Evolutionary conservation across 2,888 invertebrate species (phyloP).

Genomic region (Cephonodes hylas): DNA sequence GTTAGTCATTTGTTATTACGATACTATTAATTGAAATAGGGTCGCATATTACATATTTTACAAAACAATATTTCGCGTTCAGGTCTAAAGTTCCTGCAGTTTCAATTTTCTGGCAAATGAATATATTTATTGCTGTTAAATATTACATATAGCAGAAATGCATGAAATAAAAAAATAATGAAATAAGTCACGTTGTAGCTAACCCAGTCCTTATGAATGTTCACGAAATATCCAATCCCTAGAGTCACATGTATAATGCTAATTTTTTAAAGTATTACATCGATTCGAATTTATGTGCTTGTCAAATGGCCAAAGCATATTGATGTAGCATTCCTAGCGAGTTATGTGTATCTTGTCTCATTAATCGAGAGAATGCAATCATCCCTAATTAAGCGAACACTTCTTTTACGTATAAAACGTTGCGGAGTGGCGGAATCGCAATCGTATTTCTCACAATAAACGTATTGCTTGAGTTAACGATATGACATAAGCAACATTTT

Average conservation of each 20-base stretch:
- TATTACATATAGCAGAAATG: no score
- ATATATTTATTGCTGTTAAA: no score
- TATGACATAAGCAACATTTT: constrained; percentile 10
- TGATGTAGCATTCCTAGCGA: constrained; percentile 1
- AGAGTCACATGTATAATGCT: neutral
- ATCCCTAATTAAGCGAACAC: constrained; percentile 8
- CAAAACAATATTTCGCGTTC: no score
- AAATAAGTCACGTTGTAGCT: no score
- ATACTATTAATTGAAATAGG: no score
- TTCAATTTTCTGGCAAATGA: no score
- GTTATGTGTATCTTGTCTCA: constrained; percentile 5
- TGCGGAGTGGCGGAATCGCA: neutral
- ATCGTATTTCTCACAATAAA: constrained; percentile 6
- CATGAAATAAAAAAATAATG: no score
- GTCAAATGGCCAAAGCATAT: neutral
- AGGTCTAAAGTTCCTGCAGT: no score
- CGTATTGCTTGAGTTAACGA: constrained; percentile 5
- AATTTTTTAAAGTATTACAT: neutral
- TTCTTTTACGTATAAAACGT: neutral
- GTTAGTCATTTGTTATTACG: no score
- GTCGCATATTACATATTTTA: no score
- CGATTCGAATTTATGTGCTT: neutral
- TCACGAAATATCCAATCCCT: neutral
- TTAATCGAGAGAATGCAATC: constrained; percentile 1
- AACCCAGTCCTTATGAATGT: no score